Conservation (phyloP, 2,888 invertebrate genomes). For the Eupeodes latifasciatus region DNA sequence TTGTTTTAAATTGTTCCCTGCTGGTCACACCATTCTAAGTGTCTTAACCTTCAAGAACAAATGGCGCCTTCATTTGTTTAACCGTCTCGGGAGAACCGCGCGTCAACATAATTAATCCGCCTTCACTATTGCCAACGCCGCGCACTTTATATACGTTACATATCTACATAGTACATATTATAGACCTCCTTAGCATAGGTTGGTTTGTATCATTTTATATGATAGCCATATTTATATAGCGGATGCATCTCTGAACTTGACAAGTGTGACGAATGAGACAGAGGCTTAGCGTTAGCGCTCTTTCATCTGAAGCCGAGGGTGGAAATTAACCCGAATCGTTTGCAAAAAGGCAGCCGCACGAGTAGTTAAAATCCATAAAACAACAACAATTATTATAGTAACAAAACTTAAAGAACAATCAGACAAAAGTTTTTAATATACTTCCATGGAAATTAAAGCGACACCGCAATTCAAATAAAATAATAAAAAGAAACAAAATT, state of each 20-base stretch:
- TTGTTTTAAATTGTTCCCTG: no score
- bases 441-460: slow-evolving; percentile 72
- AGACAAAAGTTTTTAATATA: slow-evolving; percentile 50
- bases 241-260: slow-evolving; percentile 75
- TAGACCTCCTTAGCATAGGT: slow-evolving; percentile 70
- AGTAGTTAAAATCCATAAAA: slow-evolving; percentile 11
- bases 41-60: slow-evolving; percentile 61
- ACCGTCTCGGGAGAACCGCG: slow-evolving; percentile 28
- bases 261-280: slow-evolving; percentile 74
- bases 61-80: slow-evolving; percentile 63
- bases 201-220: slow-evolving; percentile 18
- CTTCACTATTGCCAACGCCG: slow-evolving; percentile 32
- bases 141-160: slow-evolving; percentile 34
- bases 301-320: slow-evolving; percentile 75
- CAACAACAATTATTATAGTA: slow-evolving; percentile 3
- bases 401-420: slow-evolving; percentile 17
- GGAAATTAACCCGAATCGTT: slow-evolving; percentile 73
- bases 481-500: slow-evolving; percentile 45
- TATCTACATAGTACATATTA: background rate
- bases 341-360: slow-evolving; percentile 70
- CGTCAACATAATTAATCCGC: slow-evolving; percentile 59
- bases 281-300: slow-evolving; percentile 72
- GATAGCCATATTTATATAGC: slow-evolving; percentile 54
- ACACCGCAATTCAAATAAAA: slow-evolving; percentile 74
- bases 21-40: slow-evolving; percentile 12